Percentiles rank a stretch among this genome's conserved stretches.
Evolutionary conservation across 2,113 vertebrate genomes (phyloP).

Genomic region (Tapirus terrestris): DNA sequence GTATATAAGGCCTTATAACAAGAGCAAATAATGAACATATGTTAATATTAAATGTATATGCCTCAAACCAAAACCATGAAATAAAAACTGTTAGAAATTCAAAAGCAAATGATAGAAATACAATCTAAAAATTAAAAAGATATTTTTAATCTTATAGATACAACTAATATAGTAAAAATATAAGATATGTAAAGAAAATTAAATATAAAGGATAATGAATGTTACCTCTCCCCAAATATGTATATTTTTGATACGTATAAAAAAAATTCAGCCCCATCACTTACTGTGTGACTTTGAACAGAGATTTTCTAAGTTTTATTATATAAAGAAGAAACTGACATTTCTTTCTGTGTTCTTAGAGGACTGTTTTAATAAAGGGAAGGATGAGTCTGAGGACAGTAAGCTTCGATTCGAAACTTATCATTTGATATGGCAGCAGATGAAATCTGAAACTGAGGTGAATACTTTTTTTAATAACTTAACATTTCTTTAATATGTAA

Average conservation of each 20-base stretch:
- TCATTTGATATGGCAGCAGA: conserved; percentile 91
- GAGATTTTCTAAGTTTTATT: conserved; percentile 37
- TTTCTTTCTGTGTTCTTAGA: conserved; percentile 83
- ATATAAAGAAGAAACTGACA: conserved; percentile 48
- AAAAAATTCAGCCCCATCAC: background rate
- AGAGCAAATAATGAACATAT: conserved; percentile 40
- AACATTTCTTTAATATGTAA: conserved; percentile 2
- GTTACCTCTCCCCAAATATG: background rate
- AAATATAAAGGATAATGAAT: background rate
- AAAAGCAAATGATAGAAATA: conserved; percentile 34
- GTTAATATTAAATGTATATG: background rate
- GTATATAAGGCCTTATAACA: background rate
- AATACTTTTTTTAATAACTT: conserved; percentile 63
- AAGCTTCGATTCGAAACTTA: conserved; percentile 89
- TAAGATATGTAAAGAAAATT: conserved; percentile 12
- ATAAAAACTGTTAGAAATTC: conserved; percentile 39
- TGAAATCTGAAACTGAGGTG: conserved; percentile 93
- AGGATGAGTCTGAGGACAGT: conserved; percentile 83
- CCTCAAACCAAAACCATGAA: conserved; percentile 1
- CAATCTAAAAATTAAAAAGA: background rate
- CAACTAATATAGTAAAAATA: conserved; percentile 7
- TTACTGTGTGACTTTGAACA: conserved; percentile 9
- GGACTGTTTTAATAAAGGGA: conserved; percentile 85
- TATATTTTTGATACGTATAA: background rate
- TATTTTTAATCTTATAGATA: background rate